Percentiles rank a stretch among this genome's conserved stretches.
Evolutionary conservation across 2,888 invertebrate genomes (phyloP).

Genomic region (Odontocolon sp.): DNA sequence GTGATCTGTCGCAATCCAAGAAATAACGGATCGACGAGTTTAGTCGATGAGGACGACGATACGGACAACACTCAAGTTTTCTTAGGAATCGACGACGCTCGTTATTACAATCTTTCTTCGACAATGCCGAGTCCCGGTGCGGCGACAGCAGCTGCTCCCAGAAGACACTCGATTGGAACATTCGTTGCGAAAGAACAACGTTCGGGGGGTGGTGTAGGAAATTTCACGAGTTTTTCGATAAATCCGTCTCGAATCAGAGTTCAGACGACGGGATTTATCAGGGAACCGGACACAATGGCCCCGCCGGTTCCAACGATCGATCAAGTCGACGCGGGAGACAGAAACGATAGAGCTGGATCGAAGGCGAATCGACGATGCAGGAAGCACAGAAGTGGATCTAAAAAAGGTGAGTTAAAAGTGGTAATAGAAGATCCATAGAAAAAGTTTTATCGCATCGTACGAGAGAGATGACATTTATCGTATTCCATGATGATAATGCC

Average conservation of each 20-base stretch:
- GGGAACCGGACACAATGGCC: conserved; percentile 83
- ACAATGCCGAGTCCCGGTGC: conserved; percentile 77
- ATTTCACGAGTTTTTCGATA: conserved; percentile 18
- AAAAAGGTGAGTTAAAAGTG: conserved; percentile 68
- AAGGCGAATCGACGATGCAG: conserved; percentile 57
- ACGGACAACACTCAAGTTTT: conserved; percentile 84
- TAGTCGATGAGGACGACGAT: conserved; percentile 69
- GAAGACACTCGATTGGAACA: conserved; percentile 87
- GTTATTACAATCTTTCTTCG: conserved; percentile 82
- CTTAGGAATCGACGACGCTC: conserved; percentile 82
- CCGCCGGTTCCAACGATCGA: conserved; percentile 80
- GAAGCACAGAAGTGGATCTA: conserved; percentile 66
- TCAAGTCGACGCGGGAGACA: conserved; percentile 58
- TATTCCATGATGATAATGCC: too few species aligned
- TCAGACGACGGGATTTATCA: conserved; percentile 80
- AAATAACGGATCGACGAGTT: conserved; percentile 58
- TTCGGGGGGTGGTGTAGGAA: conserved; percentile 64
- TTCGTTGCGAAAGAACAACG: conserved; percentile 80
- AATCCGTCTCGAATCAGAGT: conserved; percentile 56
- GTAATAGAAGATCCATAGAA: too few species aligned
- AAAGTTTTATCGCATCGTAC: too few species aligned
- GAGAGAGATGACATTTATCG: too few species aligned
- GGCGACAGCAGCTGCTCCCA: conserved; percentile 80
- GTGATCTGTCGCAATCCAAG: conserved; percentile 60
- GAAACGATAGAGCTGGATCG: conserved; percentile 28